Evolutionary conservation across 2,797 vertebrate species (phyloP), one percentile per base, ranked within the genome.

Genomic region (Sebastes diploproa): DNA sequence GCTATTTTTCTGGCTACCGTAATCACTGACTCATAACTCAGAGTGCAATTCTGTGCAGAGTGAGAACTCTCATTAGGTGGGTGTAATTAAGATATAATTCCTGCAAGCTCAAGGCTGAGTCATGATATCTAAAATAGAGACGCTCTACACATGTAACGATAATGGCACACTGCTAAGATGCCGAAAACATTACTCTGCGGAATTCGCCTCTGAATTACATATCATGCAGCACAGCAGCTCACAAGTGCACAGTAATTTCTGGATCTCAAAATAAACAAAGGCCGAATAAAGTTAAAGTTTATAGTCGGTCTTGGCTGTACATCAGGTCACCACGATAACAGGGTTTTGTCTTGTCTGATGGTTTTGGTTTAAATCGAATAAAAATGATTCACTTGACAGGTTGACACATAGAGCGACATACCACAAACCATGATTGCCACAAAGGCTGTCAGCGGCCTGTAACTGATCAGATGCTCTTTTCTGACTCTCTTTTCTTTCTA

Each of bases 21-120:
- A 90, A 92, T 88, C 85, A 87, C 82, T 85, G 87, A 88, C 86
- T 90, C 82, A 89, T 87, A 86, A 83, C 61, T 89, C 78, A 77
- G 79, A 79, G 85, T 88, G 75, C 79, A 89, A 79, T 80, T 89
- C 73, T 85, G 72, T 25, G 80, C 3, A 0, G 18, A 78, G 78
- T 13, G 66, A 87, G 89, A 93, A 92, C 89, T 68, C 84, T 93
- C 88, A 92, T 94, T 88, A 93, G 84, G 84, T 86, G 86, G 88
- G 89, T 93, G 90, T 93, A 95, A 94, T 94, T 94, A 91, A 91
- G 78, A 89, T 91, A 86, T 86, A 81, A 91, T 91, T 89, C 76
- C 82, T 88, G 89, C 90, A 75, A 74, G 77, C 79, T 75, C 58
- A n/a, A 72, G 27, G 83, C 92, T 94, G 93, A 96, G 84, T 95